Percentiles rank a stretch among this genome's conserved stretches.
Conservation (phyloP, 2,113 vertebrate species). For the Phyllopteryx taeniolatus region DNA sequence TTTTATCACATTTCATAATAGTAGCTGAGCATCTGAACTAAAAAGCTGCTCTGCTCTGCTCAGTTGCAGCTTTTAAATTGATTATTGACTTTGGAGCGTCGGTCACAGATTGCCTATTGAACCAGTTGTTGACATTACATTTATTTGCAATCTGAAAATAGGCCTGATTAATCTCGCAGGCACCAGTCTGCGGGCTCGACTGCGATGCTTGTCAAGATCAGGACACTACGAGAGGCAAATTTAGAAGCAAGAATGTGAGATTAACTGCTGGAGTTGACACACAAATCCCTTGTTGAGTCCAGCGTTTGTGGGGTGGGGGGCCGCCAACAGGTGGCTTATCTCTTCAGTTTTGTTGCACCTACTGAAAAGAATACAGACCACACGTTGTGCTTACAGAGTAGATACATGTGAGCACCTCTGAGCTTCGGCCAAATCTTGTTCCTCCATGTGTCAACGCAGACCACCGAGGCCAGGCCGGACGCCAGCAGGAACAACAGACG, state of each 20-base stretch:
- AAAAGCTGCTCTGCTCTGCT: neutral
- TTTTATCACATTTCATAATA: neutral
- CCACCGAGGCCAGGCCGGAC: conserved; percentile 72
- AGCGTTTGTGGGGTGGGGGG: neutral
- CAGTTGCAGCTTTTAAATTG: neutral
- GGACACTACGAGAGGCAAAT: neutral
- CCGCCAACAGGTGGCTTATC: neutral
- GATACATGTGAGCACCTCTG: conserved; percentile 68
- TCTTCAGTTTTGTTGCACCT: conserved; percentile 3
- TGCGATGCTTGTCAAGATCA: neutral
- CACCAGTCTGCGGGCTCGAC: neutral
- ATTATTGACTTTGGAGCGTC: neutral
- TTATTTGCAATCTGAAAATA: conserved; percentile 1
- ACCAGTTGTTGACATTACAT: neutral
- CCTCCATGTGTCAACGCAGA: conserved; percentile 89
- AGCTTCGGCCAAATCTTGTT: conserved; percentile 89
- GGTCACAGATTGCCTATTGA: neutral
- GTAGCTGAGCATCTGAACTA: neutral
- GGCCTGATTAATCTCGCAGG: neutral
- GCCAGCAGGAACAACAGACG: conserved; percentile 85
- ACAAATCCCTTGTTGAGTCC: conserved; percentile 12
- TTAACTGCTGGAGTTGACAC: conserved; percentile 2
- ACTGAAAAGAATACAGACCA: neutral
- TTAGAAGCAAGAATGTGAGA: conserved; percentile 9
- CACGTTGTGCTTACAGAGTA: neutral